A percentile compares a stretch with the other conserved stretches of the same genome.
phyloP scores from a whole-genome alignment of 1,140 invertebrate genomes.

The Onthophagus taurus region DNA sequence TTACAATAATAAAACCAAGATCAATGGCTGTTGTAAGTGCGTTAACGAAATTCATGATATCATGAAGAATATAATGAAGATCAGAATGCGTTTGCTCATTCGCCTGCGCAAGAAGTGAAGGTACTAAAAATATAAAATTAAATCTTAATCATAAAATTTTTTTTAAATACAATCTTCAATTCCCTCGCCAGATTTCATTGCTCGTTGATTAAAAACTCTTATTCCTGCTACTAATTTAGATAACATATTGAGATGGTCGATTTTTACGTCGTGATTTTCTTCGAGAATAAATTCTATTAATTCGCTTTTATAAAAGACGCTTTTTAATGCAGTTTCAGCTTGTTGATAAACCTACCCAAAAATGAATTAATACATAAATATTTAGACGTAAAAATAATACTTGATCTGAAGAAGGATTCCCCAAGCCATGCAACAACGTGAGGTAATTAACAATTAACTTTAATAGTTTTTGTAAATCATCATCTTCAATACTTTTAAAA shows the following conservation, averaged over 20 bases:
- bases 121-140: conserved; percentile 40
- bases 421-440: conserved; percentile 50
- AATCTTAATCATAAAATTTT: background rate
- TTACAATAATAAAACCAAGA: conserved; percentile 32
- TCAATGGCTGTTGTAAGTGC: conserved; percentile 49
- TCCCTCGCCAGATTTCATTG: conserved; percentile 51
- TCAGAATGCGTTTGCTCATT: conserved; percentile 41
- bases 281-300: conserved; percentile 48
- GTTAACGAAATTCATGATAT: conserved; percentile 51
- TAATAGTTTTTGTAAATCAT: conserved; percentile 46
- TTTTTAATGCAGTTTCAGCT: conserved; percentile 56
- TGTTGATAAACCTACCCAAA: conserved; percentile 43
- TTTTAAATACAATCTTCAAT: conserved; percentile 52
- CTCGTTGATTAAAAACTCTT: conserved; percentile 57
- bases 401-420: conserved; percentile 35
- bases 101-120: conserved; percentile 49
- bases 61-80: conserved; percentile 43
- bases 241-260: conserved; percentile 48
- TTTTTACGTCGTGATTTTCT: conserved; percentile 41
- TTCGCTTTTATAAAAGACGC: conserved; percentile 61
- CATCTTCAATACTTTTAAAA: conserved; percentile 34
- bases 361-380: conserved; percentile 10
- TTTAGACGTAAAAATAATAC: conserved; percentile 8
- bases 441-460: conserved; percentile 55
- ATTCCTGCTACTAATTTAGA: conserved; percentile 53